Evolutionary conservation across 2,888 invertebrate species (phyloP), one percentile per base, ranked within the genome.

Genomic region (Reticulitermes lucifugus): DNA sequence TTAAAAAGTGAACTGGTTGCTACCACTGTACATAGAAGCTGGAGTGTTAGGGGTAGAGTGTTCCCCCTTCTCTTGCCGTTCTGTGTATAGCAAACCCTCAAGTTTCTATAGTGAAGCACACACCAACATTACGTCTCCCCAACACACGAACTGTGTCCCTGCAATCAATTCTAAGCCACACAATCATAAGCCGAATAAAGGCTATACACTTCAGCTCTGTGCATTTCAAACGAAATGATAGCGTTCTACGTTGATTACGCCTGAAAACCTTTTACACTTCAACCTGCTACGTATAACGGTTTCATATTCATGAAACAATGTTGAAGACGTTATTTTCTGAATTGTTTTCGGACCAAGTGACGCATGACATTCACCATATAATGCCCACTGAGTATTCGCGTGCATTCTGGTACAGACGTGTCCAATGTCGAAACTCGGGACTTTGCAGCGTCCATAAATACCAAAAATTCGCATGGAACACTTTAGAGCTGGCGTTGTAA

Each of bases 91-190:
- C 65, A 65, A 65, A 65, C 65, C 65, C 65, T 65, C 7, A 65
- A 65, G 65, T 65, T 25, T 65, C 65, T n/a, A 65, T 65, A n/a
- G 55, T 55, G 55, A 55, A 55, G 14, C 55, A 4, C 55, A 18
- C 55, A 55, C 55, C 14, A 55, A 77, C 43, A 77, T n/a, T 51
- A 18, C 51, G 18, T 51, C 55, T 22, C 79, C 79, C 12, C 75
- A 77, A n/a, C 41, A 41, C 71, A 29, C 35, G 9, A 12, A 71
- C 25, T 43, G 43, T 46, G 43, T 46, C 55, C 41, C 79, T 51
- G 51, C 79, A 79, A 79, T 79, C 79, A 79, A 79, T 79, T 79
- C 79, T 25, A 46, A 79, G 77, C 77, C 77, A 51, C 46, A 77
- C 43, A 79, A n/a, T 79, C n/a, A 79, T 46, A 46, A 55, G 51